Evolutionary conservation across 2,888 invertebrate species (phyloP).

Genomic region (Caenorhabditis afra): DNA sequence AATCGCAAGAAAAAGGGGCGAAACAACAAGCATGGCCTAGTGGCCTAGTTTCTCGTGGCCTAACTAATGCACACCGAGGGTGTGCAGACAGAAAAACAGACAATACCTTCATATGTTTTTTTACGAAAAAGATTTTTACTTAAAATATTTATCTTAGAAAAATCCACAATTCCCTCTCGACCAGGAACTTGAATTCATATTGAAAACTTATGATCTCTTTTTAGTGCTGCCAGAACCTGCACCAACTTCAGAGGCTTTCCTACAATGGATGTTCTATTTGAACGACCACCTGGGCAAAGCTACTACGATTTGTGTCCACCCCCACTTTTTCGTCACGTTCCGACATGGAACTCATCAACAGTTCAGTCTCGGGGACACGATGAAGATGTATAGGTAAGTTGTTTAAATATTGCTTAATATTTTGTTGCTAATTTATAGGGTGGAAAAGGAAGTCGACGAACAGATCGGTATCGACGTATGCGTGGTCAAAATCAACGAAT

Average conservation of each 20-base stretch:
- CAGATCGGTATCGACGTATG: slow-evolving; percentile 39
- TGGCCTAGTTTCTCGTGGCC: too few species aligned
- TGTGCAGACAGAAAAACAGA: too few species aligned
- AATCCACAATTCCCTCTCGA: too few species aligned
- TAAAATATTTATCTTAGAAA: background rate
- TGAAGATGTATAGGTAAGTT: slow-evolving; percentile 57
- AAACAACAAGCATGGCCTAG: too few species aligned
- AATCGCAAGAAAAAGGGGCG: too few species aligned
- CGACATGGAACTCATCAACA: slow-evolving; percentile 56
- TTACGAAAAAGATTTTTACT: too few species aligned
- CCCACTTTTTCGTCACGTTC: slow-evolving; percentile 60
- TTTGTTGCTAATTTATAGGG: slow-evolving; percentile 51
- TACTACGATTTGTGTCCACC: slow-evolving; percentile 54
- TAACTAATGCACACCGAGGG: too few species aligned
- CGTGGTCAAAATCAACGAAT: slow-evolving; percentile 58
- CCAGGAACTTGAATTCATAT: slow-evolving; percentile 51
- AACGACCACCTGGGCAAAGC: slow-evolving; percentile 42
- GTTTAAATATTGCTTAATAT: too few species aligned
- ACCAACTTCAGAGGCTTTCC: slow-evolving; percentile 43
- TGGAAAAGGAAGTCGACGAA: slow-evolving; percentile 49
- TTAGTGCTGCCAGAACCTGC: slow-evolving; percentile 59
- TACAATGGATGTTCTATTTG: slow-evolving; percentile 58
- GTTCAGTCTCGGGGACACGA: slow-evolving; percentile 46
- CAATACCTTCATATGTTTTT: too few species aligned
- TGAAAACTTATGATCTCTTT: slow-evolving; percentile 53